Evolutionary conservation across 92 coral and sea anemone species (phyloP), one percentile per base, ranked within the genome.

Genomic region (Zoanthus solanderi): DNA sequence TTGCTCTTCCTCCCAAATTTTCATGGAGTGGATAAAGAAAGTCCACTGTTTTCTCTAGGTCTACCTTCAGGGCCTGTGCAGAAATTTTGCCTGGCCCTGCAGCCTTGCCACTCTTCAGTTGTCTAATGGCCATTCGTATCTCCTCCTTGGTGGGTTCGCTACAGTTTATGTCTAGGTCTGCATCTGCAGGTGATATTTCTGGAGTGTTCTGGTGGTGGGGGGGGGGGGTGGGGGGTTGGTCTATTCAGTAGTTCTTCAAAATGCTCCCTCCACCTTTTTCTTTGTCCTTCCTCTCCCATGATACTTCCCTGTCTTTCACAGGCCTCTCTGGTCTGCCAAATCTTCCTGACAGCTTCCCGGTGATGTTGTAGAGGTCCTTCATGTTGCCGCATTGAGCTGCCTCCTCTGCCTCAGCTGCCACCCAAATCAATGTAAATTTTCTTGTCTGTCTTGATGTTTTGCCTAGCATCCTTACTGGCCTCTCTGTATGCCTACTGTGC

Each of bases 231-330:
- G n/a, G n/a, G n/a, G n/a, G n/a, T n/a, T n/a, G n/a, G n/a, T n/a
- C n/a, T n/a, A n/a, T n/a, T n/a, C n/a, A 57, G 6, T 34, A 78
- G 29, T n/a, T 78, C 71, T 78, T 34, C 66, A 78, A 78, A 78
- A 56, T 57, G 71, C 18, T 57, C 52, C 69, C 69, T 28, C 75
- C 47, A 29, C 45, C 75, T 71, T 71, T 71, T 71, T 10, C 75
- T 71, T 71, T 71, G 75, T 71, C 42, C 75, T 71, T 23, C 75
- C 45, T 31, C 75, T 71, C 44, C 75, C 75, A 0, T 28, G 44
- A 71, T 71, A 6, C 45, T 71, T 71, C 5, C 23, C 16, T 29
- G 46, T 71, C 75, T 29, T 30, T 71, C 75, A 71, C 47, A 45
- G 46, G 75, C 48, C 75, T 71, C 75, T 71, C 72, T 28, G 45